Percentiles rank a stretch among this genome's conserved stretches.
Evolutionary conservation across 2,888 invertebrate species (phyloP).

Genomic region (Anarsia innoxiella): DNA sequence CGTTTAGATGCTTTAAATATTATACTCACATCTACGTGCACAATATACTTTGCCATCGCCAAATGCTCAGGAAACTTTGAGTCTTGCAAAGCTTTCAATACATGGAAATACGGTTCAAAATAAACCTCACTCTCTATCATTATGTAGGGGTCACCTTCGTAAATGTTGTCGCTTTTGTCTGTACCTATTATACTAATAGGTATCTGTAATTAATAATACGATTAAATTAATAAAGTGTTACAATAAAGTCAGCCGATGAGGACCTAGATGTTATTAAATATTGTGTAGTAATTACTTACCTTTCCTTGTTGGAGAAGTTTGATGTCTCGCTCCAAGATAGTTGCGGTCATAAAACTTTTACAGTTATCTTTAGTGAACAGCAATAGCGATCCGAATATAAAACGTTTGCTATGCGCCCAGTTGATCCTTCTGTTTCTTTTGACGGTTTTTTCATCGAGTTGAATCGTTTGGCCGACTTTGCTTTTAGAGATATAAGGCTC

Average conservation of each 20-base stretch:
- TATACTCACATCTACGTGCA: slow-evolving; percentile 69
- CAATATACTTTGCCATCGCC: slow-evolving; percentile 81
- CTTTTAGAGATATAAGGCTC: slow-evolving; percentile 44
- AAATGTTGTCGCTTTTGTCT: slow-evolving; percentile 26
- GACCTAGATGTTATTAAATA: not conserved
- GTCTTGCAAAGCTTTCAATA: slow-evolving; percentile 79
- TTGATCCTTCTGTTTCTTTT: slow-evolving; percentile 46
- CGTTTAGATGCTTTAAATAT: no score
- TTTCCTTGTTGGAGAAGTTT: slow-evolving; percentile 37
- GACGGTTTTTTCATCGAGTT: slow-evolving; percentile 34
- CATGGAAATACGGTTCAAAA: slow-evolving; percentile 87
- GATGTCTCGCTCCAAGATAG: slow-evolving; percentile 75
- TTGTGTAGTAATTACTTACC: slow-evolving; percentile 37
- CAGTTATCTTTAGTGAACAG: slow-evolving; percentile 83
- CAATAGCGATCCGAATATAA: slow-evolving; percentile 82
- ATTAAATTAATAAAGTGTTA: not conserved
- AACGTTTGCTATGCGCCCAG: slow-evolving; percentile 67
- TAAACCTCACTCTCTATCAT: slow-evolving; percentile 88
- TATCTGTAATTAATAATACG: slow-evolving; percentile 32
- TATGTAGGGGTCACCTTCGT: slow-evolving; percentile 36
- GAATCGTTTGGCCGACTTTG: slow-evolving; percentile 46
- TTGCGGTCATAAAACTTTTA: slow-evolving; percentile 78
- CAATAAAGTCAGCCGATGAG: no score
- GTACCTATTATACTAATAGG: slow-evolving; percentile 35
- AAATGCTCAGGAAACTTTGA: slow-evolving; percentile 71